Base-by-base conservation (phyloP, 2,888 invertebrate genomes). In the Ischnura elegans region DNA sequence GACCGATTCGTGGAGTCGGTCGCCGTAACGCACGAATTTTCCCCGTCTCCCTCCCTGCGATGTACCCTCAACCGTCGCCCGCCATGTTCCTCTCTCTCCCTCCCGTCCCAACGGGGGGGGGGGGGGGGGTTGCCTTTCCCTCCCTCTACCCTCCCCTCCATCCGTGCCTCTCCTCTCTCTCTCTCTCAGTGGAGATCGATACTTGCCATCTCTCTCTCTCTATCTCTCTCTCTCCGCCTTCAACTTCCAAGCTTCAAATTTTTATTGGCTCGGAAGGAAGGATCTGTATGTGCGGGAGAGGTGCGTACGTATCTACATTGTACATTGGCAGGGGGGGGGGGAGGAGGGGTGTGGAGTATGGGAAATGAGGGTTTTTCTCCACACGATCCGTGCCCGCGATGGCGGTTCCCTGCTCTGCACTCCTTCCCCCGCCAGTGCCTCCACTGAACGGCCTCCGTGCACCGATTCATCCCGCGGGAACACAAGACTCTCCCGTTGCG, bases 191-290 rank as follows among this genome's bases (percentile, higher is more conserved):
- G 61, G 61, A 10, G 90, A 90, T 90, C 90, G 90, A 90, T 90
- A 90, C 55, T 55, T 61, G 55, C 90, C 90, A 90, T 90, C 90
- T 61, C 90, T 43, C 90, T 61, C 61, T 61, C 61, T 61, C 90
- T 90, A n/a, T n/a, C n/a, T n/a, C n/a, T 90, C 90, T 61, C 90
- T 43, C 90, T 61, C 61, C 90, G 90, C 90, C 90, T 90, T 90
- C 87, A 87, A 87, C 87, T 87, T 51, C 87, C 87, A 87, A 87
- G 87, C 87, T 87, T 87, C 90, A 90, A 90, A 90, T 90, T 90
- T 90, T 90, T 90, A 90, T 90, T 90, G 90, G 90, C 90, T 90
- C 90, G 90, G 90, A 90, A 90, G 61, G 90, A 90, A 90, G 90
- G 90, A 43, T 25, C 45, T 1, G 86, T 42, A 45, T 6, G 90